These are phyloP conservation scores for Halotydeus destructor DNA, from an alignment of 1,140 invertebrate species.

Conservation along the genomic window DNA sequence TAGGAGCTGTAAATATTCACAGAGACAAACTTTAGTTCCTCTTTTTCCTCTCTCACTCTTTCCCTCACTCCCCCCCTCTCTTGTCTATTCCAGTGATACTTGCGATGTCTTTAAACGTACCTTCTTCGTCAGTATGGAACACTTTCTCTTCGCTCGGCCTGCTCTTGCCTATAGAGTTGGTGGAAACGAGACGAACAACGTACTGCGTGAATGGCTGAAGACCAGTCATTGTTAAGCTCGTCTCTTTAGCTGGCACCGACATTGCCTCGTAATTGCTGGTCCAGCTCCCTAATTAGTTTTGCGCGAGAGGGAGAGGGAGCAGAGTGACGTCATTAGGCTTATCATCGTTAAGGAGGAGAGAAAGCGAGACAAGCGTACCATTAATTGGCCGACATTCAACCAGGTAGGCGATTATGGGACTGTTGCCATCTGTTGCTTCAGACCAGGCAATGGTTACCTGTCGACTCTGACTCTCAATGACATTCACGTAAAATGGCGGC, in stretches of 20 bases:
- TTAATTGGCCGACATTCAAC: conserved; percentile 21
- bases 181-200: conserved; percentile 64
- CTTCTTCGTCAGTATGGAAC: conserved; percentile 63
- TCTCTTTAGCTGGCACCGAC: neutral
- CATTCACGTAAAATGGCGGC: conserved; percentile 24
- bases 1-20: neutral
- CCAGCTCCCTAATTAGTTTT: neutral
- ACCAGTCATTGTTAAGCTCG: conserved; percentile 32
- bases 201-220: conserved; percentile 70
- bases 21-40: neutral
- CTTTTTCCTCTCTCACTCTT: neutral
- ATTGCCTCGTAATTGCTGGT: neutral
- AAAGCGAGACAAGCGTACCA: conserved; percentile 15
- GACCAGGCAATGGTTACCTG: conserved; percentile 25
- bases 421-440: conserved; percentile 29
- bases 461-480: conserved; percentile 24
- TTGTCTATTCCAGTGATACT: neutral
- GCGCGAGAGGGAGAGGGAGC: neutral
- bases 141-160: conserved; percentile 60
- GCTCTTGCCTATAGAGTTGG: conserved; percentile 40
- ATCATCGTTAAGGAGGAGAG: neutral
- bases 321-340: neutral
- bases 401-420: conserved; percentile 27
- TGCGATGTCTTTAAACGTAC: conserved; percentile 3
- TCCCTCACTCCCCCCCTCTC: neutral